Conservation (phyloP, 2,797 vertebrate species). For the Melopsittacus undulatus region DNA sequence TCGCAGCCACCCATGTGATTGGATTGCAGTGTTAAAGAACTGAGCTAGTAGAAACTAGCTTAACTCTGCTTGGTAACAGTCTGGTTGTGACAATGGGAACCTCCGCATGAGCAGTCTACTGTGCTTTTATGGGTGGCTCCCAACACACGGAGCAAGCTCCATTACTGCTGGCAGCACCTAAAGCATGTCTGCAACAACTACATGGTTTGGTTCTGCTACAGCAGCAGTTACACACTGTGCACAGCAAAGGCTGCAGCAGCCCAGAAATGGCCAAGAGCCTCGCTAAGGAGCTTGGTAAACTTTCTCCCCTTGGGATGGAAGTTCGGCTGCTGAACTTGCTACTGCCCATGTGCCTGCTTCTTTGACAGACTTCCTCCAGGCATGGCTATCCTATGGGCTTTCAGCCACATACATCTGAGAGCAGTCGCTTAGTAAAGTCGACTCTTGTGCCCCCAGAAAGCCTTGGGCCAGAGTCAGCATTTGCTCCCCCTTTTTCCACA, state of each 20-base stretch:
- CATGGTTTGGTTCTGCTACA: rapidly evolving
- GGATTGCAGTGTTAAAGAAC: rapidly evolving
- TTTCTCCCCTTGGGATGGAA: not conserved
- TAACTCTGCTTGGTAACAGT: rapidly evolving
- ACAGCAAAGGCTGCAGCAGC: not conserved
- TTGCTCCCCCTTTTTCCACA: not conserved
- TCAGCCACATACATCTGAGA: rapidly evolving
- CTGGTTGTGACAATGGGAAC: not conserved
- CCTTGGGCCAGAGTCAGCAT: not conserved
- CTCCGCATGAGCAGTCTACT: rapidly evolving
- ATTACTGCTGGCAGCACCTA: not conserved
- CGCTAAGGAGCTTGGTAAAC: not conserved
- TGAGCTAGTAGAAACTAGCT: not conserved
- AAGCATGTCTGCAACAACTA: rapidly evolving
- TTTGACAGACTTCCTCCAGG: not conserved
- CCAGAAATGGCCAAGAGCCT: rapidly evolving
- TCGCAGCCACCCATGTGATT: rapidly evolving
- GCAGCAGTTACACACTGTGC: rapidly evolving
- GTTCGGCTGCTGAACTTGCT: not conserved
- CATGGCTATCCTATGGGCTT: rapidly evolving
- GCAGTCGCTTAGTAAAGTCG: not conserved
- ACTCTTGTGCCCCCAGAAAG: not conserved
- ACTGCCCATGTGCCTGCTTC: not conserved
- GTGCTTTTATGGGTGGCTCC: not conserved
- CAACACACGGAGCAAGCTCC: rapidly evolving